Base-by-base conservation (phyloP, 1,140 invertebrate species). In the Armadillidium nasatum region DNA sequence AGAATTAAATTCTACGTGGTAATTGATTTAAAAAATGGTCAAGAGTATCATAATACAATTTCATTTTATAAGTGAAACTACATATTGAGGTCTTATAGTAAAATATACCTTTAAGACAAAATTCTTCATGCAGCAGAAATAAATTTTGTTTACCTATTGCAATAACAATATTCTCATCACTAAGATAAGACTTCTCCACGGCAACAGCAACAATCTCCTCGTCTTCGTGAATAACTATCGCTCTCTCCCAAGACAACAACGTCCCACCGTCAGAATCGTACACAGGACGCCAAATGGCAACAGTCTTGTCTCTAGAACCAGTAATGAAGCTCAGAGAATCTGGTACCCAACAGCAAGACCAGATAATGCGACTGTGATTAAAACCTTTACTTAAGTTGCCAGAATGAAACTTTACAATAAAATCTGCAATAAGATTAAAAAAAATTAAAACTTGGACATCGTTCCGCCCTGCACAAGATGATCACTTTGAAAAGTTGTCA, bases 301-400 rank as follows among this genome's bases (percentile, higher is more conserved):
- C 46, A 9, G 46, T 10, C 15, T 50, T 50, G 46, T 50, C 46
- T 50, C 76, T 71, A 0, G 95, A 97, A 45, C 91, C 93, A 4
- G 97, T 99, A 0, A 88, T 88, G 87, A 98, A 99, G 83, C 89
- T 90, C 76, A 85, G 83, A 7, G 90, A 90, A 86, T 97, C 94
- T 81, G 88, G 88, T 22, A 91, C 87, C 96, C 96, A 99, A 72
- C 90, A 88, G 84, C 95, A 97, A 45, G 92, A 91, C 96, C 96
- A 98, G 81, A 99, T 96, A 33, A 98, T 96, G 78, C 97, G 88
- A 0, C 89, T 87, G 83, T 99, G 96, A 13, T 93, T 86, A 15
- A 88, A 88, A 76, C 90, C 91, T 50, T 88, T 90, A 82, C 93
- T 94, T 79, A 74, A 33, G 19, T 44, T 23, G 15, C 54, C 60